Evolutionary conservation across 2,888 invertebrate species (phyloP), one percentile per base, ranked within the genome.

Genomic region (Lasioglossum calceatum): DNA sequence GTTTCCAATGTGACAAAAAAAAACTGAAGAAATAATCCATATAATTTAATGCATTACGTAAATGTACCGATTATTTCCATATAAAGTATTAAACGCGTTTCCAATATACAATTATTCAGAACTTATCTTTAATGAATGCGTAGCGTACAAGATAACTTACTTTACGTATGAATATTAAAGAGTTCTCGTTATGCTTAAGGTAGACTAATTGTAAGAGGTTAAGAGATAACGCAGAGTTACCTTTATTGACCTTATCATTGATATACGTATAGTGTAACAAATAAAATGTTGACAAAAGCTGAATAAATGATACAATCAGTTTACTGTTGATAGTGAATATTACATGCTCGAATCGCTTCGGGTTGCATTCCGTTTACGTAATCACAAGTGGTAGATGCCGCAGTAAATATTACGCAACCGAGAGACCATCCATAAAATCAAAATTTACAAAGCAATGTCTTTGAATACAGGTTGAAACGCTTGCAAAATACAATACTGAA

Each of bases 121-220:
- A 64, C 16, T 64, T 64, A 64, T 64, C 64, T 64, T 32, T 64
- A 64, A 32, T 32, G 27, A 12, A 32, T 32, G 16, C 32, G 32
- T 64, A 64, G 7, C 32, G 32, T 64, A 32, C 64, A 32, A 32
- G 64, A 64, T 32, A 32, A 32, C 2, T 64, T 64, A 32, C 16
- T 64, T 64, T 32, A 32, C 32, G 32, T 64, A 64, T 32, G 64
- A 64, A 64, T 64, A 64, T 64, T 64, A 64, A 64, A 32, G 64
- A 64, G 32, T 32, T 32, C 32, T 58, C n/a, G n/a, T 58, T 58
- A n/a, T 58, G n/a, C 58, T 64, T 32, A 64, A 32, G 32, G 16
- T 32, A 64, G 64, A 32, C 64, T 32, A 58, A 58, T 58, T 58
- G 58, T 58, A 64, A 32, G 19, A 32, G 2, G 7, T 16, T 1